These are phyloP conservation scores for Xylophagus ater DNA, from an alignment of 2,888 invertebrate genomes.

Conservation along the genomic window DNA sequence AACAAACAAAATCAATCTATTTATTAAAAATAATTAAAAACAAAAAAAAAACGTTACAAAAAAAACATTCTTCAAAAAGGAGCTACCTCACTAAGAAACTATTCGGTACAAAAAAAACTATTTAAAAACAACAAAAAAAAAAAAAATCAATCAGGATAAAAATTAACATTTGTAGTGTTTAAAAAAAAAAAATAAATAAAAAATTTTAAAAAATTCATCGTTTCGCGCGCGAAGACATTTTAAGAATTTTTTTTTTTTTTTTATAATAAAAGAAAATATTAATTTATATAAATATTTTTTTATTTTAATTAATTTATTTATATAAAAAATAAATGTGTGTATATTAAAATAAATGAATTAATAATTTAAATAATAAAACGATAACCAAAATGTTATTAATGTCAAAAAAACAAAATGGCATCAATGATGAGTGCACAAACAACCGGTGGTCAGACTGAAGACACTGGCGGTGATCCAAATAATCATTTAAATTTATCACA, in stretches of 20 bases:
- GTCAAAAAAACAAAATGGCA: slow-evolving; percentile 34
- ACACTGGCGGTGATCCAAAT: slow-evolving; percentile 24
- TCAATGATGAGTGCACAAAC: slow-evolving; percentile 38
- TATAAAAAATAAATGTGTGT: neutral
- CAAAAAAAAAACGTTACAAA: slow-evolving; percentile 16
- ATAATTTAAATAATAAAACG: neutral
- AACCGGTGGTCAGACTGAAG: slow-evolving; percentile 33
- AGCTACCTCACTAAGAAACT: slow-evolving; percentile 12
- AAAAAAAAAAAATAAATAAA: no score
- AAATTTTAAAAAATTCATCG: no score
- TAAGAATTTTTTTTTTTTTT: no score
- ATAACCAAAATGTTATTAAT: no score
- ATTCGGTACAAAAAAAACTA: slow-evolving; percentile 13
- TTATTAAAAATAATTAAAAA: slow-evolving; percentile 17
- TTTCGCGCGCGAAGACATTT: no score
- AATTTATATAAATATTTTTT: no score
- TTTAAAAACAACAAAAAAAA: slow-evolving; percentile 13
- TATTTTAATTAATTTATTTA: neutral
- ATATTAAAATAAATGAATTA: slow-evolving; percentile 1
- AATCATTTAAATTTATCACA: slow-evolving; percentile 34
- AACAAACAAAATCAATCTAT: slow-evolving; percentile 14
- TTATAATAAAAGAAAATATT: no score
- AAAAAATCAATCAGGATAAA: slow-evolving; percentile 11
- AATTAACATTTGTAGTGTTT: slow-evolving; percentile 12
- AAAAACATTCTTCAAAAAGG: slow-evolving; percentile 14